Conservation (phyloP, 2,113 vertebrate species). For the Lasiurus cinereus region DNA sequence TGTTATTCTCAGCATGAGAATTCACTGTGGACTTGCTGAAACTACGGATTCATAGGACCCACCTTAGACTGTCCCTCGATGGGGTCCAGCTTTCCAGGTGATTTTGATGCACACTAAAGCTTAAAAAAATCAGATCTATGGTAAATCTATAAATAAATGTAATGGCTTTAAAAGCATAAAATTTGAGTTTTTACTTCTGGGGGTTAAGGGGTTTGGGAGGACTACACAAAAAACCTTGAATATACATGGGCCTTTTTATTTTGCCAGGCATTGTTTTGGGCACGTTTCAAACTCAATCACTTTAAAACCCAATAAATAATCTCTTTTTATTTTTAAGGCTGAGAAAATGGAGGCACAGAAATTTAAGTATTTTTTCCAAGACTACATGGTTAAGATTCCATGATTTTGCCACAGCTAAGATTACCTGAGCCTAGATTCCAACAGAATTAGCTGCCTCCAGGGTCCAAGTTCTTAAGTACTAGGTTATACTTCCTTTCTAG, state of each 20-base stretch:
- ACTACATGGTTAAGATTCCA: neutral
- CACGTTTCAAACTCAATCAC: slow-evolving; percentile 25
- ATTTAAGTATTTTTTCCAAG: slow-evolving; percentile 36
- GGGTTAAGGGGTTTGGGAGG: neutral
- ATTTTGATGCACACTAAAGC: slow-evolving; percentile 46
- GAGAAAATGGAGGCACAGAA: slow-evolving; percentile 28
- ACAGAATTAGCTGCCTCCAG: slow-evolving; percentile 31
- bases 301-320: neutral
- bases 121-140: slow-evolving; percentile 23
- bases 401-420: slow-evolving; percentile 6
- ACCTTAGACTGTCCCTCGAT: neutral
- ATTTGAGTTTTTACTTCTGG: neutral
- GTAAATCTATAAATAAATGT: slow-evolving; percentile 46
- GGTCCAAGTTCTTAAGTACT: neutral
- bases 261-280: neutral
- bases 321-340: slow-evolving; percentile 28
- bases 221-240: neutral
- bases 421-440: slow-evolving; percentile 27
- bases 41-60: neutral
- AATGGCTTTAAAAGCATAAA: slow-evolving; percentile 44
- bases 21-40: neutral
- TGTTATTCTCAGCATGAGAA: slow-evolving; percentile 29
- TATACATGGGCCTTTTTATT: slow-evolving; percentile 29
- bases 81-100: slow-evolving; percentile 3
- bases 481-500: slow-evolving; percentile 21